Evolutionary conservation across 2,888 invertebrate genomes (phyloP).

Genomic region (Caenorhabditis angaria): DNA sequence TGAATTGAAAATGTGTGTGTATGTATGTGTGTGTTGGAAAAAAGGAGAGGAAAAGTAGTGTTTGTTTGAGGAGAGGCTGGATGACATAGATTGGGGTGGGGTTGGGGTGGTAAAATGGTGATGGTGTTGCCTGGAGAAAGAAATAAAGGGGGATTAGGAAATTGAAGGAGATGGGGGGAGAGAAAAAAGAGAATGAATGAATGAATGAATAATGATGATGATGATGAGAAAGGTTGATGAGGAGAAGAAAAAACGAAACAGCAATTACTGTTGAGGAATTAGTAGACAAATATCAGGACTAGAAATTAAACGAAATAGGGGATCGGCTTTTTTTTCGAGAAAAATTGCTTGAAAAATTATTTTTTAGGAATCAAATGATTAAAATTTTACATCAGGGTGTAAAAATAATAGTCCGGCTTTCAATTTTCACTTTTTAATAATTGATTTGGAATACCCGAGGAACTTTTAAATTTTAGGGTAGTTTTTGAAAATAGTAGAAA

Average conservation of each 20-base stretch:
- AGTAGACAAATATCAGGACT: background rate
- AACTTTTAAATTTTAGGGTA: no score
- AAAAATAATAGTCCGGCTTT: no score
- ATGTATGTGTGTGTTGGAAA: constrained; percentile 4
- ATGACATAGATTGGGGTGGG: background rate
- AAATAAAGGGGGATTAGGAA: constrained; percentile 10
- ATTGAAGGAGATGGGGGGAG: constrained; percentile 5
- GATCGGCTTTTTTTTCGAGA: no score
- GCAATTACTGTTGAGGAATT: constrained; percentile 1
- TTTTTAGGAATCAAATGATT: no score
- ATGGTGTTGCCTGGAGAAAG: background rate
- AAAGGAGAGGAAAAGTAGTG: background rate
- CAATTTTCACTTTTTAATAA: no score
- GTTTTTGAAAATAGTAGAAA: no score
- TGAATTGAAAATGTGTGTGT: background rate
- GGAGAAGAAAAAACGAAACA: background rate
- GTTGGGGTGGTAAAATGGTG: background rate
- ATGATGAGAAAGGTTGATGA: background rate
- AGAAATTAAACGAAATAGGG: background rate
- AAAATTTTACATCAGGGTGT: no score
- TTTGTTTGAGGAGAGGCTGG: constrained; percentile 1
- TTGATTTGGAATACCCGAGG: no score
- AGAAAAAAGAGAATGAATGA: constrained; percentile 12
- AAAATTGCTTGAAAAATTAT: no score
- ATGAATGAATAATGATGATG: constrained; percentile 13